Evolutionary conservation across 2,797 vertebrate genomes (phyloP).

Genomic region (Phylloscopus collybita): DNA sequence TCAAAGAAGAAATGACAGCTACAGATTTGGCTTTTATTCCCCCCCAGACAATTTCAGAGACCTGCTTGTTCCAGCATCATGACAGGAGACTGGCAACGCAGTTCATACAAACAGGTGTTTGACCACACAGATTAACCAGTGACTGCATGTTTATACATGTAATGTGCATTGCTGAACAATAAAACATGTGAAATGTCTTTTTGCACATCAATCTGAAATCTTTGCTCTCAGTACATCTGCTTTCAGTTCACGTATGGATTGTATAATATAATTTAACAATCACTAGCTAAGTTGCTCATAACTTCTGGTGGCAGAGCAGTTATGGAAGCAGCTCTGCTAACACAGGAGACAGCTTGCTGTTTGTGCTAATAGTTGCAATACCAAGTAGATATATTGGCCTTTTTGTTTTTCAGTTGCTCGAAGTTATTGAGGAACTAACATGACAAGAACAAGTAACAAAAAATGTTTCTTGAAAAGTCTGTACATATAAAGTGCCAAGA

Average conservation of each 20-base stretch:
- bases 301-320: neutral
- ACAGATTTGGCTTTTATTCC: neutral
- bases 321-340: neutral
- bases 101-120: neutral
- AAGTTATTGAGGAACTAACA: neutral
- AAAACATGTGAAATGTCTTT: conserved; percentile 33
- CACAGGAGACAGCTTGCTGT: neutral
- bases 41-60: neutral
- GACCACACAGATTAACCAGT: neutral
- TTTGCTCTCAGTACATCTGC: neutral
- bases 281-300: neutral
- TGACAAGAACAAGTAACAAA: neutral
- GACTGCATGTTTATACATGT: conserved; percentile 40
- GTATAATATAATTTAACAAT: neutral
- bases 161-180: conserved; percentile 49
- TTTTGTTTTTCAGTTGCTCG: neutral
- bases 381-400: neutral
- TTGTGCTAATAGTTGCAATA: neutral
- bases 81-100: neutral
- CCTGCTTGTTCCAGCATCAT: neutral
- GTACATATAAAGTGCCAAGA: neutral
- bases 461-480: neutral
- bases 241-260: neutral
- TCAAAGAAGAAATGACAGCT: neutral
- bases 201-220: conserved; percentile 5